Base-by-base conservation (phyloP, 2,113 vertebrate species). In the Oryctolagus cuniculus region DNA sequence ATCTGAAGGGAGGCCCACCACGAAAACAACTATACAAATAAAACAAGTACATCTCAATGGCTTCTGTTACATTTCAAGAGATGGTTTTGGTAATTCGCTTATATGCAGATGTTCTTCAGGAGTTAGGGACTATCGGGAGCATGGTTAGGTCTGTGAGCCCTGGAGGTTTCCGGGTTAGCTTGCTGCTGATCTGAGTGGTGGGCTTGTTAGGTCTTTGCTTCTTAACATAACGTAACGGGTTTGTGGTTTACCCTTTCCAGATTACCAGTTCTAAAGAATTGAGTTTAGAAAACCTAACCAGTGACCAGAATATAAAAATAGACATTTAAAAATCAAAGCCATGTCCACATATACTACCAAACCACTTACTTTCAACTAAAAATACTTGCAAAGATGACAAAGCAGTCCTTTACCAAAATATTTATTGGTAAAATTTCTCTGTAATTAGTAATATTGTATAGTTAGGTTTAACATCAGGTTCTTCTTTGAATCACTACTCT, bases 371-470 rank as follows among this genome's bases (percentile, higher is more conserved):
- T 98, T 97, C 84, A 77, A 96, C 96, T 98, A 96, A 98, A 98
- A 98, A 97, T 98, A 95, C 97, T 96, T 96, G 58, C 94, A 84
- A 86, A 98, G 97, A 98, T 98, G 98, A 98, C 96, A 98, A 98
- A 98, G 98, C 96, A 96, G 97, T 96, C 94, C 87, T 97, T 94
- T 96, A 98, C 97, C 96, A 98, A 95, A 98, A 98, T 98, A 98
- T 98, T 98, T 98, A 97, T 98, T 98, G 96, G 96, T 97, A 87
- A 97, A 97, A 96, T 98, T 67, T 89, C 97, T 97, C 92, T 97
- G 91, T 98, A 97, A 97, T 97, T 98, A 97, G 97, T 97, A 97
- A 90, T 97, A 93, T 97, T 89, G 66, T 96, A 95, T 89, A 97
- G 97, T 98, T 98, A 97, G 93, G 96, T 98, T 97, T 96, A 97